phyloP scores from a whole-genome alignment of 2,797 vertebrate genomes.

The Xerus rutilus region DNA sequence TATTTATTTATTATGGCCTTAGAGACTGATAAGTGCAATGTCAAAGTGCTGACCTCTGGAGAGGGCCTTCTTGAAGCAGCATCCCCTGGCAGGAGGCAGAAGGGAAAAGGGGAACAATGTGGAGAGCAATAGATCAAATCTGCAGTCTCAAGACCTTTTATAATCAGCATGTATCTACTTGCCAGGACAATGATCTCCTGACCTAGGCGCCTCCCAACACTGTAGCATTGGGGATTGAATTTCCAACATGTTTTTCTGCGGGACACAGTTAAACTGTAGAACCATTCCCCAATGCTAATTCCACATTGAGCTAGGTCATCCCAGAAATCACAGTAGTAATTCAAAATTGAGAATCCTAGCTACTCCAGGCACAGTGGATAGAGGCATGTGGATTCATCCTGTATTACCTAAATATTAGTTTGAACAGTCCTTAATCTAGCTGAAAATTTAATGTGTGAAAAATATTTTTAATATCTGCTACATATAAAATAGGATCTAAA shows the following conservation, averaged over 20 bases:
- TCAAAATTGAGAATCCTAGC: not conserved
- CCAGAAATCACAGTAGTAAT: not conserved
- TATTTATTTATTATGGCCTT: not conserved
- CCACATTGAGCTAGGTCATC: not conserved
- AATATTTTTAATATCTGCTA: not conserved
- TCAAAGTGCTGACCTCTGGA: not conserved
- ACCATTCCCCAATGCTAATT: not conserved
- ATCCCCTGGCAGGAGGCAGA: not conserved
- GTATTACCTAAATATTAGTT: not conserved
- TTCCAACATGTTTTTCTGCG: too few species aligned
- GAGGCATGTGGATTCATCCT: not conserved
- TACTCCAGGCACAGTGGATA: not conserved
- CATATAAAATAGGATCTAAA: constrained; percentile 6
- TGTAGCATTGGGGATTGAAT: not conserved
- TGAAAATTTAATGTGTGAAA: constrained; percentile 13
- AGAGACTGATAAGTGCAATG: not conserved
- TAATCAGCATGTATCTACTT: too few species aligned
- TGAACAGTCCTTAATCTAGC: not conserved
- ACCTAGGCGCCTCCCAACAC: not conserved
- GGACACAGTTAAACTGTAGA: not conserved
- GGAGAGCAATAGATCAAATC: not conserved
- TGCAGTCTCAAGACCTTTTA: not conserved
- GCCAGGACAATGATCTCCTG: not conserved
- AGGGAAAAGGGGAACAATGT: not conserved
- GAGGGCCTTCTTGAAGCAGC: not conserved